Evolutionary conservation across 2,797 vertebrate genomes (phyloP), one percentile per base, ranked within the genome.

Genomic region (Cuculus canorus): DNA sequence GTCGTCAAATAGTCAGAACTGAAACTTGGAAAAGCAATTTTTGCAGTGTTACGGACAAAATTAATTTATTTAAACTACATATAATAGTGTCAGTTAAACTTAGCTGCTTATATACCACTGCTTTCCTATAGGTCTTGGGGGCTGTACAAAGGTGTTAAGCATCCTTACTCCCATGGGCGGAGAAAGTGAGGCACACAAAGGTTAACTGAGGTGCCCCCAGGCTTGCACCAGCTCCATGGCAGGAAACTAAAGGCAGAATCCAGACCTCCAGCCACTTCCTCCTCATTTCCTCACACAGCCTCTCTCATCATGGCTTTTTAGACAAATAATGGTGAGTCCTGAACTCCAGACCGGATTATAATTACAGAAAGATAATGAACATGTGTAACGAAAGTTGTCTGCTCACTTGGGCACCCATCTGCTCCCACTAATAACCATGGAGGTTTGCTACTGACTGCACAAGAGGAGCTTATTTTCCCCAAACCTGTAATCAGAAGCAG

Each of bases 41-140:
- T 91, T 95, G 89, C 92, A 96, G 91, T 85, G 71, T 88, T 92
- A 87, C 1, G n/a, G 88, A 92, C 47, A 66, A 59, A 94, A 94
- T 43, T 82, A 1, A 65, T 69, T 91, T 17, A 33, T 81, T 72
- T 91, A 76, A 82, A 83, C 59, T 93, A 95, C 64, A 32, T 86
- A 43, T 7, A 56, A 80, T 32, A 90, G 77, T 86, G 77, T 77
- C 88, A 71, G 73, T 76, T 82, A 78, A 93, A 69, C 54, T 66
- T 41, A 64, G 85, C 33, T 0, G 12, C 59, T 78, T 72, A 33
- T 45, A 17, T 53, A 77, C 60, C 70, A 41, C 65, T 83, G 71
- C 73, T 86, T 8, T 82, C 81, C 48, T 90, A 56, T 4, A 65
- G 81, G 68, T 57, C 54, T 68, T 0, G 0, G 79, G 57, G 61